Percentiles rank a stretch among this genome's conserved stretches.
Evolutionary conservation across 2,797 vertebrate species (phyloP).

Genomic region (Pseudochromis fuscus): DNA sequence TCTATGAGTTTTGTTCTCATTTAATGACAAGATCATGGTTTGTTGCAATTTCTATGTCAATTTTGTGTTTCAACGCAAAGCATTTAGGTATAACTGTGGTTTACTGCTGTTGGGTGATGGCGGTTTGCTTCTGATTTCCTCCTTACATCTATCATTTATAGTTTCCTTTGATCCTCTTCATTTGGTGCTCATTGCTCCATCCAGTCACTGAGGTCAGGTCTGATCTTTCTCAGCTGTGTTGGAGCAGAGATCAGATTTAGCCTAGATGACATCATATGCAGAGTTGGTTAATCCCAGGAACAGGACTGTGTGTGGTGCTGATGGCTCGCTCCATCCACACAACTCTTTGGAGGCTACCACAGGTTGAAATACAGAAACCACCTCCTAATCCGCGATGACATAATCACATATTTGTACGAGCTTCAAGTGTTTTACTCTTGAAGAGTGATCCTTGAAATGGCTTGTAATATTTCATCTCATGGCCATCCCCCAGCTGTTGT

Average conservation of each 20-base stretch:
- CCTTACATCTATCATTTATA: constrained; percentile 21
- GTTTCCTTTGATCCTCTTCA: constrained; percentile 8
- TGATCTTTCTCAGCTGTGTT: constrained; percentile 59
- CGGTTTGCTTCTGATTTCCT: too few species aligned
- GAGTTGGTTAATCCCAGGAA: constrained; percentile 74
- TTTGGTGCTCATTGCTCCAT: constrained; percentile 29
- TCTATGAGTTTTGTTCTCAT: too few species aligned
- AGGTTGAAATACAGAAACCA: constrained; percentile 64
- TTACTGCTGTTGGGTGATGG: not conserved
- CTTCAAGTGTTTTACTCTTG: constrained; percentile 59
- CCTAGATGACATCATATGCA: constrained; percentile 68
- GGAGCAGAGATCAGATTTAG: constrained; percentile 70
- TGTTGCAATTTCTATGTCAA: too few species aligned
- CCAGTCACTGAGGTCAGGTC: constrained; percentile 34
- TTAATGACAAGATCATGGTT: too few species aligned
- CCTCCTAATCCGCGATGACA: constrained; percentile 68
- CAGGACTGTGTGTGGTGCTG: constrained; percentile 53
- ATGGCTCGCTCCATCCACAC: constrained; percentile 44
- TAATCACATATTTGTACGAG: constrained; percentile 65
- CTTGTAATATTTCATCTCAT: constrained; percentile 42
- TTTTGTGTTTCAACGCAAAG: too few species aligned
- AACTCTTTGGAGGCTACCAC: constrained; percentile 36
- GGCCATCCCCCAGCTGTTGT: constrained; percentile 24
- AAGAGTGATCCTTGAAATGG: constrained; percentile 61
- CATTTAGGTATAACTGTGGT: not conserved